Evolutionary conservation across 2,113 vertebrate genomes (phyloP).

Genomic region (Crotalus tigris): DNA sequence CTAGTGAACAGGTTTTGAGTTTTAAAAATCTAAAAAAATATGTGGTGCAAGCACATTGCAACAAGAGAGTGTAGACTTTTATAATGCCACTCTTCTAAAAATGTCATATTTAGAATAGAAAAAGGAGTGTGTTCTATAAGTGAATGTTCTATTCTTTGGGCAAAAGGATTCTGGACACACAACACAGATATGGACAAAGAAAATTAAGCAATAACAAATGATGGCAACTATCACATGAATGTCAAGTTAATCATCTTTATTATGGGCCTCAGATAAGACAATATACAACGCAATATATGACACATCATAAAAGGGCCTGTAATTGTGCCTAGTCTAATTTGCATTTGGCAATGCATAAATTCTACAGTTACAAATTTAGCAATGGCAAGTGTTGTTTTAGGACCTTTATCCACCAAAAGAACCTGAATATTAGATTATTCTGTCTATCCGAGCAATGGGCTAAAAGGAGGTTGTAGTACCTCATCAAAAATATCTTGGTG

Average conservation of each 20-base stretch:
- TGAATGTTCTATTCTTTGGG: neutral
- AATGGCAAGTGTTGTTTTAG: neutral
- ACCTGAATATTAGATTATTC: neutral
- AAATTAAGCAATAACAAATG: neutral
- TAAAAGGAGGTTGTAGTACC: neutral
- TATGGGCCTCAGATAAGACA: neutral
- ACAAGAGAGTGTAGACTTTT: neutral
- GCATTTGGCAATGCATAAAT: neutral
- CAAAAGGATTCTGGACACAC: neutral
- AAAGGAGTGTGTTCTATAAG: neutral
- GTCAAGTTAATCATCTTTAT: neutral
- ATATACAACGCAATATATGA: neutral
- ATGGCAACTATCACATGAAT: neutral
- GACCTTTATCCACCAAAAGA: neutral
- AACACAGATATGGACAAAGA: neutral
- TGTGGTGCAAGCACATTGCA: neutral
- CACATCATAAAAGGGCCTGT: neutral
- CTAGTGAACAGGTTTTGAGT: no score
- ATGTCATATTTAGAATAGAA: neutral
- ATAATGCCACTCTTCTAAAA: neutral
- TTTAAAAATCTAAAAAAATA: neutral
- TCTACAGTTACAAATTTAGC: neutral
- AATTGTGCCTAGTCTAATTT: neutral
- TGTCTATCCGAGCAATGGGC: neutral
- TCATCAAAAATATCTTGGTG: neutral